Evolutionary conservation across 2,113 vertebrate genomes (phyloP), one percentile per base, ranked within the genome.

Genomic region (Plestiodon gilberti): DNA sequence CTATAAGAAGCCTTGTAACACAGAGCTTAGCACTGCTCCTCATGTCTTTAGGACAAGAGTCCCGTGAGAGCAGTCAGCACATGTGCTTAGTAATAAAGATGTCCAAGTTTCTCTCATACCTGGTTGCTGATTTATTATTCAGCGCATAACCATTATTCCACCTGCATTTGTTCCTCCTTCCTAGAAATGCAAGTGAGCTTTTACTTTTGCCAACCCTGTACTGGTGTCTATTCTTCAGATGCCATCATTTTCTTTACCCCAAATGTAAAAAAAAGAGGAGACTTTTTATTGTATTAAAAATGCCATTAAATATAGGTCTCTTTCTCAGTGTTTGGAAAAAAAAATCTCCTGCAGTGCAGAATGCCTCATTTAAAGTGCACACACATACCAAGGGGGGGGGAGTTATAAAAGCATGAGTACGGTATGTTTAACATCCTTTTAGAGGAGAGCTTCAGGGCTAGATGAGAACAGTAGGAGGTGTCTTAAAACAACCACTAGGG

Each of bases 401-500:
- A 7, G 43, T 3, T 81, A 9, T 67, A 82, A 82, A 43, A 52
- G 18, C 38, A 64, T 25, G 6, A 64, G 11, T 25, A 43, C 40
- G 33, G 22, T 48, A 48, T 48, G 43, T 48, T 38, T 40, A 59
- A 65, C 23, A 70, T 57, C 35, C 28, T n/a, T 48, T 38, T 43
- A 61, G 20, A 48, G 25, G 15, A 69, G 52, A 43, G 3, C 83
- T 78, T 85, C 30, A 22, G n/a, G 23, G 23, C 23, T 43, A 22
- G 35, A 59, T 6, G 48, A 20, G 22, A 88, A 13, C 48, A 78
- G 76, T 83, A 8, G 1, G 55, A 52, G 78, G 61, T 62, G 20
- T 15, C 6, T 77, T 78, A 55, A 87, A 81, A 4, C 61, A 3
- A 79, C 91, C 90, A 0, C 75, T 70, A 93, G 93, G 88, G 87